Percentiles rank a stretch among this genome's conserved stretches.
Evolutionary conservation across 2,888 invertebrate genomes (phyloP).

Genomic region (Dastarcus helophoroides): DNA sequence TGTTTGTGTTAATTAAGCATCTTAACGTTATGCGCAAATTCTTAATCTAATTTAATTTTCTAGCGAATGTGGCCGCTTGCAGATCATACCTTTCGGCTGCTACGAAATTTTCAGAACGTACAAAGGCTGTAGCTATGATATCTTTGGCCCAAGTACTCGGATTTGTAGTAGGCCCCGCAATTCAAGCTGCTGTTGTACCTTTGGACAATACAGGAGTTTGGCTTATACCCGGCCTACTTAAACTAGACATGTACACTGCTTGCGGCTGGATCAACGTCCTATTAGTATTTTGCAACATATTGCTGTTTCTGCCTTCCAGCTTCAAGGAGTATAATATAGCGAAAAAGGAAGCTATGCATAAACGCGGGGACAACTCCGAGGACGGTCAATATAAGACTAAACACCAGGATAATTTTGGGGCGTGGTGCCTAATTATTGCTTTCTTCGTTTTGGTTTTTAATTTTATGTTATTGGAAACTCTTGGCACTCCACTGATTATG

Average conservation of each 20-base stretch:
- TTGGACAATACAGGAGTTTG: slow-evolving; percentile 54
- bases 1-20: slow-evolving; percentile 2
- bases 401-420: slow-evolving; percentile 63
- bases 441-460: slow-evolving; percentile 80
- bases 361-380: slow-evolving; percentile 59
- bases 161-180: slow-evolving; percentile 74
- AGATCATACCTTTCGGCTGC: slow-evolving; percentile 77
- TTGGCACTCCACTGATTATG: slow-evolving; percentile 76
- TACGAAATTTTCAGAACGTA: slow-evolving; percentile 67
- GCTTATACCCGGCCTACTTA: slow-evolving; percentile 42
- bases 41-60: slow-evolving; percentile 16
- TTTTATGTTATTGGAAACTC: slow-evolving; percentile 78
- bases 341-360: slow-evolving; percentile 64
- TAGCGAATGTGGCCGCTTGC: slow-evolving; percentile 74
- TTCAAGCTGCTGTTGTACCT: slow-evolving; percentile 72
- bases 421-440: slow-evolving; percentile 67
- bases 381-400: slow-evolving; percentile 59
- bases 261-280: slow-evolving; percentile 76
- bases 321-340: slow-evolving; percentile 71
- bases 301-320: slow-evolving; percentile 60
- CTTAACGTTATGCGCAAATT: too few relatives aligned
- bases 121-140: slow-evolving; percentile 71
- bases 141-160: slow-evolving; percentile 79
- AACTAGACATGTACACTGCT: slow-evolving; percentile 79
- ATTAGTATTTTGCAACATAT: slow-evolving; percentile 59